Conservation (phyloP, 2,113 vertebrate genomes). For the Aplodontia rufa region DNA sequence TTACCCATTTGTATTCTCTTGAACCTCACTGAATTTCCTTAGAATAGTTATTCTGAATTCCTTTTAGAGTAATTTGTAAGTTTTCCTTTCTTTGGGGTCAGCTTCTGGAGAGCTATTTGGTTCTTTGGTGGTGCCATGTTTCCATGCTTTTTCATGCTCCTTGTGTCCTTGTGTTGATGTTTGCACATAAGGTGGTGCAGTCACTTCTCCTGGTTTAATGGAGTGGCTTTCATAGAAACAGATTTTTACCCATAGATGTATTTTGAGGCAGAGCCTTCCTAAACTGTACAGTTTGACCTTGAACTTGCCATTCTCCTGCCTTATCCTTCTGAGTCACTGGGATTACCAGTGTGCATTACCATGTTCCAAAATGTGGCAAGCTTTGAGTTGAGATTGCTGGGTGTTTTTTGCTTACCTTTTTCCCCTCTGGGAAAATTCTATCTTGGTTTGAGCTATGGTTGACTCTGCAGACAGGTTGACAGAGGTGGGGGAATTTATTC, state of each 20-base stretch:
- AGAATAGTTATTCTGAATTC: background rate
- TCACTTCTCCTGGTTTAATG: background rate
- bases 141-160: background rate
- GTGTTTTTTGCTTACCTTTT: background rate
- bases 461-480: background rate
- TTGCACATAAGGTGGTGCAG: background rate
- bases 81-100: background rate
- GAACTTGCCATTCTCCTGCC: too few species aligned
- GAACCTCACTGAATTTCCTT: background rate
- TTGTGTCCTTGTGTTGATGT: background rate
- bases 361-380: background rate
- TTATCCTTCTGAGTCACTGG: too few species aligned
- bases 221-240: background rate
- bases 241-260: background rate
- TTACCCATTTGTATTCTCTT: background rate
- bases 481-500: background rate
- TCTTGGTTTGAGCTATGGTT: background rate
- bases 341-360: too few species aligned
- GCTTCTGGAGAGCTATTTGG: background rate
- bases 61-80: background rate
- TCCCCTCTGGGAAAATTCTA: background rate
- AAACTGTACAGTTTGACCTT: too few species aligned
- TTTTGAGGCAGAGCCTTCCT: too few species aligned
- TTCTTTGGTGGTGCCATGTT: background rate
- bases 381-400: background rate